These are phyloP conservation scores for Brachionichthys hirsutus DNA, from an alignment of 2,113 vertebrate genomes.

Conservation along the genomic window DNA sequence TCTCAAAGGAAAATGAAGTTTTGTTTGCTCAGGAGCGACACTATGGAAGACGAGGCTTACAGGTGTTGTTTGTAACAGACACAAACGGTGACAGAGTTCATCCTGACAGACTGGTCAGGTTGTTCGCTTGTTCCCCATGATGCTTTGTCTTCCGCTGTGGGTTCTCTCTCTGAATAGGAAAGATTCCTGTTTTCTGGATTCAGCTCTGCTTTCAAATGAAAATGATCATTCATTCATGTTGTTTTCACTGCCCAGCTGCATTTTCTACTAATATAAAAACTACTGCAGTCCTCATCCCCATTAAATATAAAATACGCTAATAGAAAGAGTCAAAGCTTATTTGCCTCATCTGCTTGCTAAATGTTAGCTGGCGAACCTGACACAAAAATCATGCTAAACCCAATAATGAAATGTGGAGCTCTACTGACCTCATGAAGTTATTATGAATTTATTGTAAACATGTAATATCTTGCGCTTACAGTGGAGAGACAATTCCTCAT, in stretches of 20 bases:
- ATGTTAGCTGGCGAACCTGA: constrained; percentile 35
- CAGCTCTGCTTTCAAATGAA: too few relatives aligned
- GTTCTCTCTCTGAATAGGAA: too few relatives aligned
- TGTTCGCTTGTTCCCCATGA: constrained; percentile 39
- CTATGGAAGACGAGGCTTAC: too few relatives aligned
- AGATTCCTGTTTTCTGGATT: not conserved
- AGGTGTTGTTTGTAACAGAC: too few relatives aligned
- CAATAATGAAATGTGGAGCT: constrained; percentile 34
- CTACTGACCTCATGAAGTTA: constrained; percentile 36
- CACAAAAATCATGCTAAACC: constrained; percentile 15
- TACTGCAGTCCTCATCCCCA: constrained; percentile 7
- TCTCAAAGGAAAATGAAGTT: not conserved
- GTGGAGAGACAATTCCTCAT: constrained; percentile 52
- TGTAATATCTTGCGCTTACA: constrained; percentile 55
- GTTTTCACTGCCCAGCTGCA: not conserved
- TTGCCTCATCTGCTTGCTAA: constrained; percentile 35
- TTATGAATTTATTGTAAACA: constrained; percentile 51
- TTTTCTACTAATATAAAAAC: constrained; percentile 24
- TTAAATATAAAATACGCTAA: constrained; percentile 8
- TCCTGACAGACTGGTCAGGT: constrained; percentile 1
- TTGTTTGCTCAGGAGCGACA: not conserved
- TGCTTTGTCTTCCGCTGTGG: too few relatives aligned
- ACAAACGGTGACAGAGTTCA: too few relatives aligned
- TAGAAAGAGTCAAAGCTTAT: constrained; percentile 32
- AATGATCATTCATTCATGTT: too few relatives aligned